Evolutionary conservation across 1,140 invertebrate genomes (phyloP).

Genomic region (Drosophila subobscura): DNA sequence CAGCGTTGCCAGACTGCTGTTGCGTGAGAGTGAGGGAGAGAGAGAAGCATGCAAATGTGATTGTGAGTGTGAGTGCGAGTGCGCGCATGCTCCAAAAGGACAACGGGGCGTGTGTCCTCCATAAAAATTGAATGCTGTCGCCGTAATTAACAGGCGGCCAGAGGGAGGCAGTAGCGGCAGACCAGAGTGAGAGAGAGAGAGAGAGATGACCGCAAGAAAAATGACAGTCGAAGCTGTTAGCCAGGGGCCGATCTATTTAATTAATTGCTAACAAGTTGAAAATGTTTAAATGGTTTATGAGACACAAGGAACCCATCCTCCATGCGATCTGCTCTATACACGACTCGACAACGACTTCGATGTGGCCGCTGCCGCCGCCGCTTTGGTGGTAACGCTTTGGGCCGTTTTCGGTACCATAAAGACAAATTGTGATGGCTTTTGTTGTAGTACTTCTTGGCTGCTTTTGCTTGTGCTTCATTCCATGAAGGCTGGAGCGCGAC

Average conservation of each 20-base stretch:
- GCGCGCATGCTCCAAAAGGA: too few species aligned
- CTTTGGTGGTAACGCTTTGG: conserved; percentile 62
- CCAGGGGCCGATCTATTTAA: conserved; percentile 76
- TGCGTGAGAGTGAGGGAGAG: background rate
- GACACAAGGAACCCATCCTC: background rate
- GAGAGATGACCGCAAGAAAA: conserved; percentile 45
- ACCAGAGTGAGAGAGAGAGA: background rate
- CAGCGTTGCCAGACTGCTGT: conserved; percentile 64
- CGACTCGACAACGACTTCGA: too few species aligned
- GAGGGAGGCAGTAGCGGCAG: background rate
- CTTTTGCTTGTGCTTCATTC: conserved; percentile 5
- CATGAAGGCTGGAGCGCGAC: too few species aligned
- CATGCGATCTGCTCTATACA: too few species aligned
- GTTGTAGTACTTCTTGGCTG: conserved; percentile 7
- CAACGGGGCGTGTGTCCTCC: conserved; percentile 71
- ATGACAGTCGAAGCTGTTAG: conserved; percentile 67
- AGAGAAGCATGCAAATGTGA: conserved; percentile 61
- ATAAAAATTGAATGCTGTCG: conserved; percentile 75
- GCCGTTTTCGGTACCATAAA: conserved; percentile 54
- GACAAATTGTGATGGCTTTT: conserved; percentile 74
- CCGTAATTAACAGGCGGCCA: conserved; percentile 59
- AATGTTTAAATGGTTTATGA: conserved; percentile 79
- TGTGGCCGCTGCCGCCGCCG: background rate
- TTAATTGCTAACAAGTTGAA: conserved; percentile 81
- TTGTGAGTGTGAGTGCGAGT: conserved; percentile 7